phyloP scores from a whole-genome alignment of 1,140 invertebrate genomes.

The Anastatus disparis region DNA sequence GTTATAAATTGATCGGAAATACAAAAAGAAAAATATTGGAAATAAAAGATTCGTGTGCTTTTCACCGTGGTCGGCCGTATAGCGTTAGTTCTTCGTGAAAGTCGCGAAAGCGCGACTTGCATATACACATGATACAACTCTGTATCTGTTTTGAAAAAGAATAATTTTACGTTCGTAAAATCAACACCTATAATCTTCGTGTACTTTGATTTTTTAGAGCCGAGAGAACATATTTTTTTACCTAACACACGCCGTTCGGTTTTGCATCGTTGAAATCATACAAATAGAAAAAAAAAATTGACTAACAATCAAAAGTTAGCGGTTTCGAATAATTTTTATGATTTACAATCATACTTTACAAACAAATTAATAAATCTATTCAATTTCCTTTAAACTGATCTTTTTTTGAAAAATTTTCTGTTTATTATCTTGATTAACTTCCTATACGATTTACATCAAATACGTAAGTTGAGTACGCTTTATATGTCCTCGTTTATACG shows the following conservation, averaged over 20 bases:
- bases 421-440: background rate
- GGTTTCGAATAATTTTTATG: no score
- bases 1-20: no score
- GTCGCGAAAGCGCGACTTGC: background rate
- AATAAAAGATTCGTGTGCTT: background rate
- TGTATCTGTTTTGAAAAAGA: no score
- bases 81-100: conserved; percentile 9
- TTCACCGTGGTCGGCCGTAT: background rate
- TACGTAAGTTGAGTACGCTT: conserved; percentile 17
- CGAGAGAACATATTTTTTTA: background rate
- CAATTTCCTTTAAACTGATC: no score
- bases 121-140: no score
- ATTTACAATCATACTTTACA: no score
- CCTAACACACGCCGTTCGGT: background rate
- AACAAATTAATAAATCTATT: no score
- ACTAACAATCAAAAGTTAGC: background rate
- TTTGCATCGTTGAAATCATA: background rate
- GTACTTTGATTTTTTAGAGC: no score
- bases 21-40: background rate
- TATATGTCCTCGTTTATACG: conserved; percentile 33
- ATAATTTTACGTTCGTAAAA: no score
- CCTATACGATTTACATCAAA: background rate
- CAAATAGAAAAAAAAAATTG: background rate
- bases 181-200: no score
- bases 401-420: no score